Conservation (phyloP, 2,888 invertebrate species). For the Drosophila tripunctata region DNA sequence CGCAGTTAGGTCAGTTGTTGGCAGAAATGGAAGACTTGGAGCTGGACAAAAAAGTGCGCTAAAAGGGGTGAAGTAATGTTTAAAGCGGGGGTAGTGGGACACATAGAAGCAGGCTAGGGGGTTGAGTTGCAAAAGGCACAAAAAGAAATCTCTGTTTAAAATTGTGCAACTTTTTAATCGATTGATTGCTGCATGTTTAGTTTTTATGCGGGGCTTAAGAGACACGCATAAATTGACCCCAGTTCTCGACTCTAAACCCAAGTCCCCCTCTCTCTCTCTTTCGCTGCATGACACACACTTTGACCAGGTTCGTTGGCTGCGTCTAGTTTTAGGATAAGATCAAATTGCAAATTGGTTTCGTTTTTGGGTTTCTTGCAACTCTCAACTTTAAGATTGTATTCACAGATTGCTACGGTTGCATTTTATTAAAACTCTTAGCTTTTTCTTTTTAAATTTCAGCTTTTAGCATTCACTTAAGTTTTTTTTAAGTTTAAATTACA, state of each 20-base stretch:
- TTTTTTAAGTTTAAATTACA: too few species aligned
- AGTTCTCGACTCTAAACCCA: neutral
- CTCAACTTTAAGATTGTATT: constrained; percentile 17
- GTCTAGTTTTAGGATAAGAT: constrained; percentile 55
- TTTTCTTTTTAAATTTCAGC: neutral
- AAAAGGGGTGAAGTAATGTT: neutral
- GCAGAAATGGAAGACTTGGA: neutral
- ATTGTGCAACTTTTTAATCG: constrained; percentile 69
- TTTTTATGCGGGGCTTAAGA: constrained; percentile 68
- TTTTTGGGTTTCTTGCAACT: constrained; percentile 10
- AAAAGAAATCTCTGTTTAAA: constrained; percentile 42
- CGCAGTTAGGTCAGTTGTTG: constrained; percentile 37
- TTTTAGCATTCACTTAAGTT: too few species aligned
- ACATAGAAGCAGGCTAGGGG: neutral
- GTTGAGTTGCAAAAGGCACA: neutral
- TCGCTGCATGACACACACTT: neutral
- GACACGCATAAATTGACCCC: constrained; percentile 9
- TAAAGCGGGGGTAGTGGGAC: neutral
- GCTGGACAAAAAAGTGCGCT: too few species aligned
- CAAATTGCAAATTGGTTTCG: constrained; percentile 67
- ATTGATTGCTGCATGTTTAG: constrained; percentile 65
- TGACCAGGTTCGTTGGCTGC: constrained; percentile 1
- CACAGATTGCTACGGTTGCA: too few species aligned
- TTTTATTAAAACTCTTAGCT: constrained; percentile 41
- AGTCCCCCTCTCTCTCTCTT: neutral